A percentile compares a stretch with the other conserved stretches of the same genome.
phyloP scores from a whole-genome alignment of 2,797 vertebrate genomes.

The Hemibagrus guttatus region DNA sequence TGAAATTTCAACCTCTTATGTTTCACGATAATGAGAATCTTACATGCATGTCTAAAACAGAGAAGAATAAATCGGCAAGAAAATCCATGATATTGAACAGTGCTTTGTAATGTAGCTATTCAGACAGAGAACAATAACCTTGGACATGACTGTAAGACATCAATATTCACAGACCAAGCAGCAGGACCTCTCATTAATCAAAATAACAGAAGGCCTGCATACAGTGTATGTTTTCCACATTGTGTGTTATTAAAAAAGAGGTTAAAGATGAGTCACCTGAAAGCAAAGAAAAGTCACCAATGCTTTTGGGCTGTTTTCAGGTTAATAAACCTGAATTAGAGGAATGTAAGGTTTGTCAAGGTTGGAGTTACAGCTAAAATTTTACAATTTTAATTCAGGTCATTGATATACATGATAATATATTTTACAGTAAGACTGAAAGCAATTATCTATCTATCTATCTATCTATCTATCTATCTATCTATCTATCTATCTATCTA shows the following conservation, averaged over 20 bases:
- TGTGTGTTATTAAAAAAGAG: slow-evolving; percentile 70
- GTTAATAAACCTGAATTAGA: slow-evolving; percentile 5
- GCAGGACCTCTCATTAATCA: slow-evolving; percentile 71
- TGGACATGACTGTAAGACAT: slow-evolving; percentile 67
- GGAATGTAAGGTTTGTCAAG: not conserved
- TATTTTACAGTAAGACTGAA: no score
- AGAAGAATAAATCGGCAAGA: not conserved
- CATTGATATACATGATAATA: no score
- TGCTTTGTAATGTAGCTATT: slow-evolving; percentile 62
- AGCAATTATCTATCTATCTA: no score
- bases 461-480: no score
- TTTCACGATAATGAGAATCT: not conserved
- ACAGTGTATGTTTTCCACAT: slow-evolving; percentile 70
- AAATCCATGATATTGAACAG: slow-evolving; percentile 10
- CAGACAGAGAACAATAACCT: slow-evolving; percentile 67
- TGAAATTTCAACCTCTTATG: not conserved
- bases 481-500: no score
- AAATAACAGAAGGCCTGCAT: slow-evolving; percentile 62
- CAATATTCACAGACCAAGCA: slow-evolving; percentile 65
- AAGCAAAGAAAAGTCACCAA: not conserved
- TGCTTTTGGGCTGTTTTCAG: slow-evolving; percentile 59
- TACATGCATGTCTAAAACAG: not conserved
- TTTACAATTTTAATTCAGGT: not conserved
- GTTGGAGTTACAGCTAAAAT: not conserved
- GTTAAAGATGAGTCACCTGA: slow-evolving; percentile 49